Evolutionary conservation across 2,888 invertebrate species (phyloP).

Genomic region (Sthenelais limicola): DNA sequence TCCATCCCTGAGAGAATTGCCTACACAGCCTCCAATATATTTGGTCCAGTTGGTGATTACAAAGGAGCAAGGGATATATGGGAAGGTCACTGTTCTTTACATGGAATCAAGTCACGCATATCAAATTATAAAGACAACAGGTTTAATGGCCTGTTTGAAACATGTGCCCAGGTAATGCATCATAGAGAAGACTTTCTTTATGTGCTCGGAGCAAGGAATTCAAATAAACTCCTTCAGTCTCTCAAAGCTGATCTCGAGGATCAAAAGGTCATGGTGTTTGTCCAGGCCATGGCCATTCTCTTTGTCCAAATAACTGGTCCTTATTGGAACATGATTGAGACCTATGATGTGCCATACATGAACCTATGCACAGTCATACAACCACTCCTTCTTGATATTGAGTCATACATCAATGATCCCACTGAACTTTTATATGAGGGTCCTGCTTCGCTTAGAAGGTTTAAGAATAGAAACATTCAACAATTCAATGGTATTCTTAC

Average conservation of each 20-base stretch:
- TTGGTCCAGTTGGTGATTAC: conserved; percentile 18
- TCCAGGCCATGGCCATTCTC: conserved; percentile 18
- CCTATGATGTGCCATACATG: conserved; percentile 16
- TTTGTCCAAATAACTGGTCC: conserved; percentile 21
- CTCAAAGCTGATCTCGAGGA: conserved; percentile 16
- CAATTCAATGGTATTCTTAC: not conserved
- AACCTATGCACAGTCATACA: not conserved
- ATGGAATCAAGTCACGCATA: conserved; percentile 1
- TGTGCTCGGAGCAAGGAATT: not conserved
- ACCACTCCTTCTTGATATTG: not conserved
- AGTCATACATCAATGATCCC: conserved; percentile 5
- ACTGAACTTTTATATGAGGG: conserved; percentile 17
- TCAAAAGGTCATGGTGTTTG: conserved; percentile 3
- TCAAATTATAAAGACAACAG: conserved; percentile 25
- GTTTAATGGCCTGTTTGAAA: conserved; percentile 22
- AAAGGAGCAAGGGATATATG: not conserved
- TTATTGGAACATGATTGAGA: conserved; percentile 22
- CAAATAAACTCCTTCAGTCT: conserved; percentile 10
- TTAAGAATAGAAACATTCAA: not conserved
- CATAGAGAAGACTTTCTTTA: conserved; percentile 18
- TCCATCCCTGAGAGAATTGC: conserved; percentile 7
- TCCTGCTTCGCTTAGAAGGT: not conserved
- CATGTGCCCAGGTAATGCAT: conserved; percentile 12
- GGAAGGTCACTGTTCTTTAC: conserved; percentile 5
- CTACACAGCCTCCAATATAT: not conserved